These are phyloP conservation scores for Tolmerus cingulatus DNA, from an alignment of 2,888 invertebrate species.

Conservation along the genomic window DNA sequence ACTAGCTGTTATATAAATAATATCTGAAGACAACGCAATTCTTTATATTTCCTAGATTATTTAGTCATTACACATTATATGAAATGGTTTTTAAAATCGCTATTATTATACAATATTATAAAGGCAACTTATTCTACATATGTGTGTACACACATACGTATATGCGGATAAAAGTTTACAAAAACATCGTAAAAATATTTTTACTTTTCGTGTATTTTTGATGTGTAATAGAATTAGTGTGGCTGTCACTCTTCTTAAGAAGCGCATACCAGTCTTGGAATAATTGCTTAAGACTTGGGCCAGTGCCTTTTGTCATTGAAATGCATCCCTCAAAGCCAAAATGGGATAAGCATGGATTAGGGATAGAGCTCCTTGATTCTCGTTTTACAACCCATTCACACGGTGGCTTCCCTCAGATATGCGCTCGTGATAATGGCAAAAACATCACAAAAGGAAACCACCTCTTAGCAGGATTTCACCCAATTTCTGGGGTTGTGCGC, in stretches of 20 bases:
- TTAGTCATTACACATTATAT: too few relatives aligned
- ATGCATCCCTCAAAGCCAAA: not conserved
- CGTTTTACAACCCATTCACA: not conserved
- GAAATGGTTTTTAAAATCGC: too few relatives aligned
- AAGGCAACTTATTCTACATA: too few relatives aligned
- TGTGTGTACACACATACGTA: too few relatives aligned
- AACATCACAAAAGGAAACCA: not conserved
- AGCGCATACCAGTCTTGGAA: not conserved
- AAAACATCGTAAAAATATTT: too few relatives aligned
- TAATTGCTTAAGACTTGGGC: not conserved
- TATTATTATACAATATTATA: too few relatives aligned
- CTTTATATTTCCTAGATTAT: too few relatives aligned
- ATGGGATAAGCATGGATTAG: not conserved
- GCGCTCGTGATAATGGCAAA: not conserved
- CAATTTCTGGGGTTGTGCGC: not conserved
- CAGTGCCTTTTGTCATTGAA: not conserved
- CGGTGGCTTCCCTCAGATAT: slow-evolving; percentile 2
- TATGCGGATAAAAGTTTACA: too few relatives aligned
- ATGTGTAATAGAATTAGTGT: not conserved
- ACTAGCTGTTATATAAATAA: too few relatives aligned
- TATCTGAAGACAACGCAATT: too few relatives aligned
- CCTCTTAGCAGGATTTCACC: not conserved
- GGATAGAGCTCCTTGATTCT: not conserved
- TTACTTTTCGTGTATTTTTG: too few relatives aligned
- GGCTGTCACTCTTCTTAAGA: not conserved